Base-by-base conservation (phyloP, 2,888 invertebrate species). In the Trissoscelio sp. region DNA sequence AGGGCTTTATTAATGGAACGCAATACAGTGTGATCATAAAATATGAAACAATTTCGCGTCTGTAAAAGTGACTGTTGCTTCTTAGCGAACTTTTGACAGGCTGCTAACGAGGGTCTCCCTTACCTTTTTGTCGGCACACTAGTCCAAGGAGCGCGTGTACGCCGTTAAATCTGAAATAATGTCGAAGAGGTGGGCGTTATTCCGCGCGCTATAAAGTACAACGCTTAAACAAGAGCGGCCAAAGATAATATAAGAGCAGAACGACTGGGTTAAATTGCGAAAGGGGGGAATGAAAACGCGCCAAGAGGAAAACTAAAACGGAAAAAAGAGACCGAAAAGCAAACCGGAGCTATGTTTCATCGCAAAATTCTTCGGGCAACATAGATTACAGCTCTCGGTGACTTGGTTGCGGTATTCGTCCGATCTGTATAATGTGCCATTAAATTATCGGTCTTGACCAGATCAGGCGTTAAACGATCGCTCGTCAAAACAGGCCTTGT, bases 391-490 rank as follows among this genome's bases (percentile, higher is more conserved):
- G 79, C 72, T 66, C 39, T 62, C 79, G 51, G 74, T 55, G 64
- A 77, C 84, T 87, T n/a, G n/a, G n/a, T 83, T 85, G 87, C 86
- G 86, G 85, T 85, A 86, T 88, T 88, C 86, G 87, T 86, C 86
- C 85, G 85, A 86, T 87, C 85, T 87, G 87, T 88, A 88, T 88
- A 87, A 88, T 87, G 86, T 84, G 84, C 83, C 85, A 85, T 87
- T 86, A 87, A 88, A 88, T 88, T 88, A 88, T 87, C 84, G 85
- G 85, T 83, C 82, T 82, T 57, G 84, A 73, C 83, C 83, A 79
- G 78, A 81, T 83, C 85, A 70, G 83, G 83, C 86, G 85, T 85
- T 86, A 87, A 88, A 88, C 86, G 87, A 85, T 85, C 81, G 74
- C 78, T 83, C 82, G 72, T 75, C 84, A 81, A 81, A 72, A 31